Conservation (phyloP, 2,888 invertebrate genomes). For the Himalopsyche anomala region DNA sequence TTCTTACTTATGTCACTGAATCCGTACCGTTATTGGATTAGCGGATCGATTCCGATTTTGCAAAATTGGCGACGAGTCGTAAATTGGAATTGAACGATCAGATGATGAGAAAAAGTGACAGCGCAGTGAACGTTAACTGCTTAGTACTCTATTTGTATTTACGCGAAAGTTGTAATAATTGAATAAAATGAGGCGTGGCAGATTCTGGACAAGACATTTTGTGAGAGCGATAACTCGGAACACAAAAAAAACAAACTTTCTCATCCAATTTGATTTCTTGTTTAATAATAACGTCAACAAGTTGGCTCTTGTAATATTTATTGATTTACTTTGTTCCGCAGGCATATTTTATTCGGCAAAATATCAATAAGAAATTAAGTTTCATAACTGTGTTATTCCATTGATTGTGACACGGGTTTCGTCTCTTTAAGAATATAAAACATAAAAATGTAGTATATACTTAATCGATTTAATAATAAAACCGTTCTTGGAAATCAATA, state of each 20-base stretch:
- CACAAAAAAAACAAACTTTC: neutral
- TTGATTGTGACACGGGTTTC: too few species aligned
- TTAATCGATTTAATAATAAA: too few species aligned
- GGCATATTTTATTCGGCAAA: too few species aligned
- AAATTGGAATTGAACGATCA: neutral
- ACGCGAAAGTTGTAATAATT: constrained; percentile 18
- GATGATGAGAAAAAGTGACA: constrained; percentile 3
- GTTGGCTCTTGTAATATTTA: too few species aligned
- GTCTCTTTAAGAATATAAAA: too few species aligned
- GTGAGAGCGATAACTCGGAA: neutral
- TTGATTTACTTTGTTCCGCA: too few species aligned
- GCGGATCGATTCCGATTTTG: constrained; percentile 26
- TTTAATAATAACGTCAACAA: too few species aligned
- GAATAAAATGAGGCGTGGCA: constrained; percentile 13
- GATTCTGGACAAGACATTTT: constrained; percentile 13
- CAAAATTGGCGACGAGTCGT: constrained; percentile 11
- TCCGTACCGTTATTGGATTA: neutral
- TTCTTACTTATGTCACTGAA: too few species aligned
- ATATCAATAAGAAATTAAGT: too few species aligned
- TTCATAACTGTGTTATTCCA: too few species aligned
- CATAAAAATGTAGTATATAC: too few species aligned
- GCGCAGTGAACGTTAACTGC: neutral
- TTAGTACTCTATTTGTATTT: neutral
- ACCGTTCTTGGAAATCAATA: too few species aligned
- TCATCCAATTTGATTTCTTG: neutral